phyloP scores from a whole-genome alignment of 2,888 invertebrate genomes.

The Seira ritae region DNA sequence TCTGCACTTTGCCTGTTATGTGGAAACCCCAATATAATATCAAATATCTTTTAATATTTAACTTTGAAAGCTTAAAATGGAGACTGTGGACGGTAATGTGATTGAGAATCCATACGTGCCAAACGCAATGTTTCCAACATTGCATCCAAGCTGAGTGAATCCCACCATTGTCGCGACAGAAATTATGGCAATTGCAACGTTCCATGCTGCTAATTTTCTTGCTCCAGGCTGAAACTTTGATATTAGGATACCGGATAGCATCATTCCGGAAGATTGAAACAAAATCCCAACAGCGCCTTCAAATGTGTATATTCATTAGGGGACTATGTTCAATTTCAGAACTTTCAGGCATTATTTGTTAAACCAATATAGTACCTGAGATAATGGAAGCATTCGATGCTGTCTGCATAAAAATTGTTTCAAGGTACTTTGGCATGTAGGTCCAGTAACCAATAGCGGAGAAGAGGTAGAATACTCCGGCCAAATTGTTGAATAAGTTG shows the following conservation, averaged over 20 bases:
- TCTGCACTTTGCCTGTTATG: constrained; percentile 25
- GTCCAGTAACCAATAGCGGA: constrained; percentile 76
- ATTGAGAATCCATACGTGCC: constrained; percentile 35
- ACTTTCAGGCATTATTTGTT: too few relatives aligned
- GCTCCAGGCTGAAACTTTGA: constrained; percentile 80
- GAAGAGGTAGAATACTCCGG: constrained; percentile 81
- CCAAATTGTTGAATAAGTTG: constrained; percentile 81
- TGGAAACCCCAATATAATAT: too few relatives aligned
- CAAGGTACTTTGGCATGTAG: constrained; percentile 85
- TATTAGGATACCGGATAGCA: constrained; percentile 80
- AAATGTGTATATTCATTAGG: too few relatives aligned
- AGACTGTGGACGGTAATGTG: too few relatives aligned
- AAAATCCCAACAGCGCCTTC: constrained; percentile 76
- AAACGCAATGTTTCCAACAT: constrained; percentile 66
- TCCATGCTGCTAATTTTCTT: constrained; percentile 77
- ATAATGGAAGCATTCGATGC: constrained; percentile 82
- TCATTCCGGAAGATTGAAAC: constrained; percentile 80
- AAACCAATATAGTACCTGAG: too few relatives aligned
- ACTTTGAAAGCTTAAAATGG: too few relatives aligned
- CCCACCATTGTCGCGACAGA: constrained; percentile 78
- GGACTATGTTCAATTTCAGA: background rate
- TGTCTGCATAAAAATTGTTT: constrained; percentile 83
- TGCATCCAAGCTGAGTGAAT: constrained; percentile 70
- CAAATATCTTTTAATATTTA: too few relatives aligned
- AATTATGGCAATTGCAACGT: constrained; percentile 79